phyloP scores from a whole-genome alignment of 2,113 vertebrate genomes.

The Semnopithecus entellus region DNA sequence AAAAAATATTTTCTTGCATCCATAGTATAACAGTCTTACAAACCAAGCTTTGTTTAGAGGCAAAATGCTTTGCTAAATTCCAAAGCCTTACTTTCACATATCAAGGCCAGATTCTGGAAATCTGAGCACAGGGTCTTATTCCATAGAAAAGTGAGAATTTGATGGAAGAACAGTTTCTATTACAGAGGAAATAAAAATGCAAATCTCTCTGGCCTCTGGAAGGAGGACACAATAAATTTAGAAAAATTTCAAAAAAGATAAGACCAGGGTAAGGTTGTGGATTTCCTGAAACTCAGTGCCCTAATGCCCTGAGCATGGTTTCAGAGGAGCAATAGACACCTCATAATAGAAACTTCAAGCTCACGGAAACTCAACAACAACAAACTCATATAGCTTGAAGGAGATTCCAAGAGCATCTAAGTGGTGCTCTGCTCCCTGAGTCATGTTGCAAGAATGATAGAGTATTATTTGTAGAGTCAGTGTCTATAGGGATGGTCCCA shows the following conservation, averaged over 20 bases:
- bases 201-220: neutral
- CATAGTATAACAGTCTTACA: neutral
- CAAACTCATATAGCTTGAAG: neutral
- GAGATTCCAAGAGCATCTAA: neutral
- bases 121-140: neutral
- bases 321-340: neutral
- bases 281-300: neutral
- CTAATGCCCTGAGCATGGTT: neutral
- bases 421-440: fast-evolving
- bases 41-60: neutral
- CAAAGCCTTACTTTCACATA: neutral
- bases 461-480: neutral
- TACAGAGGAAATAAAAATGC: neutral
- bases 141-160: neutral
- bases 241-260: neutral
- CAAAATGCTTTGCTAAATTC: constrained; percentile 21
- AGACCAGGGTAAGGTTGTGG: neutral
- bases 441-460: neutral
- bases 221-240: neutral
- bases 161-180: neutral
- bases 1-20: constrained; percentile 23
- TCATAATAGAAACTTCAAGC: neutral
- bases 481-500: neutral
- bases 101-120: neutral
- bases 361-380: neutral